Base-by-base conservation (phyloP, 1,140 invertebrate genomes). In the Atta texana region DNA sequence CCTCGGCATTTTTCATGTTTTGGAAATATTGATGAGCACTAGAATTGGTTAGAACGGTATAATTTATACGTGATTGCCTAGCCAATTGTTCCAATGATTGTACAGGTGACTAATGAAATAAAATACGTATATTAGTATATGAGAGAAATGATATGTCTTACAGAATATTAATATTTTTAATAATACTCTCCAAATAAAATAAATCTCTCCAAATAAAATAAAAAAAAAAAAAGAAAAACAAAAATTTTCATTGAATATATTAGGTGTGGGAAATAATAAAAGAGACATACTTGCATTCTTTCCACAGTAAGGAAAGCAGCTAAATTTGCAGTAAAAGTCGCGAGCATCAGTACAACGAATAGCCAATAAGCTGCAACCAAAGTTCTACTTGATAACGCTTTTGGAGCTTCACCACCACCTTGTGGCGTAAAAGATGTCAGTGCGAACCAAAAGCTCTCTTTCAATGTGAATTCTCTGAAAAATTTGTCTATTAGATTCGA, bases 301-400 rank as follows among this genome's bases (percentile, higher is more conserved):
- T 99, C 98, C 3, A 99, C 98, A 0, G 99, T 99, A 0, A 99
- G 96, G 94, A 99, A 99, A 2, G 99, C 99, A 4, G 99, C 99
- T 88, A 99, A 95, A 94, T 99, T 99, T 5, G 99, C 99, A 0
- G 99, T 99, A 94, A 99, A 99, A 0, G 99, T 99, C 0, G 98
- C 98, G 89, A 99, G 93, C 98, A 99, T 99, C 1, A 99, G 96
- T 0, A 98, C 98, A 3, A 98, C 98, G 94, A 99, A 99, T 0
- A 99, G 95, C 98, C 98, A 99, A 93, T 99, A 99, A 16, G 98
- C 98, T 1, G 98, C 98, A 0, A 99, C 98, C 16, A 99, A 93
- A 4, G 98, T 97, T 49, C 98, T 95, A 5, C 97, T 98, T 0
- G 98, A 98, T 14, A 98, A 93, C 0, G 98, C 97, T 94, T 98